Percentiles rank a stretch among this genome's conserved stretches.
Conservation (phyloP, 2,113 vertebrate species). For the Gadus macrocephalus region DNA sequence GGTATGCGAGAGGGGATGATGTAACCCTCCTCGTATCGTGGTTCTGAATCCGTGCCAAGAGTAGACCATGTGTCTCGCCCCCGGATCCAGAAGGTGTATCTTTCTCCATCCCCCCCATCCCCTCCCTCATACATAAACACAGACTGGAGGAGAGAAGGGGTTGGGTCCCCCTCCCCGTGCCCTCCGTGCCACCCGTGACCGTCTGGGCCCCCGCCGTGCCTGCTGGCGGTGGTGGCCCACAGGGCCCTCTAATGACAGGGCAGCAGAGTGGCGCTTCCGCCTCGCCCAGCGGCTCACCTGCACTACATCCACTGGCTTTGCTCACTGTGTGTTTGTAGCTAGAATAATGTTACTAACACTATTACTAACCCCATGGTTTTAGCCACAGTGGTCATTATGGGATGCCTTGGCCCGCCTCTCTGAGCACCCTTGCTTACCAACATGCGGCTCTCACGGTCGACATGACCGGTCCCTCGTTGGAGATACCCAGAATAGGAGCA, state of each 20-base stretch:
- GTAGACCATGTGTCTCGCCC: conserved; percentile 53
- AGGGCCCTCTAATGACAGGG: conserved; percentile 65
- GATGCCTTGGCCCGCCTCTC: conserved; percentile 62
- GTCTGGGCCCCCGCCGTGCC: conserved; percentile 41
- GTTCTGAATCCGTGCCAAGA: conserved; percentile 37
- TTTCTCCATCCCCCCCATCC: conserved; percentile 9
- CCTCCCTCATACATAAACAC: neutral
- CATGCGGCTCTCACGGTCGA: conserved; percentile 58
- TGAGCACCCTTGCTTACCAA: conserved; percentile 60
- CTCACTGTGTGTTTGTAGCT: conserved; percentile 47
- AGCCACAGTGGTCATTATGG: conserved; percentile 64
- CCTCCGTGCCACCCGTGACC: conserved; percentile 69
- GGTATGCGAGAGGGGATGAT: neutral
- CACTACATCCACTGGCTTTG: conserved; percentile 52
- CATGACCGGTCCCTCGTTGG: conserved; percentile 22
- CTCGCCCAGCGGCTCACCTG: conserved; percentile 71
- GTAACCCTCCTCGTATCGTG: conserved; percentile 20
- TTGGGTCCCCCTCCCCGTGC: conserved; percentile 51
- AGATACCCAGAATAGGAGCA: too few species aligned
- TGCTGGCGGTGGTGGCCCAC: conserved; percentile 51
- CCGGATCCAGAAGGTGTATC: conserved; percentile 26
- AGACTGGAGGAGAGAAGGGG: neutral
- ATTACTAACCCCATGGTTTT: conserved; percentile 67
- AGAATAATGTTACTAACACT: conserved; percentile 63
- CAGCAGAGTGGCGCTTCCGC: conserved; percentile 50